phyloP scores from a whole-genome alignment of 2,888 invertebrate species.

The Halictus ligatus region DNA sequence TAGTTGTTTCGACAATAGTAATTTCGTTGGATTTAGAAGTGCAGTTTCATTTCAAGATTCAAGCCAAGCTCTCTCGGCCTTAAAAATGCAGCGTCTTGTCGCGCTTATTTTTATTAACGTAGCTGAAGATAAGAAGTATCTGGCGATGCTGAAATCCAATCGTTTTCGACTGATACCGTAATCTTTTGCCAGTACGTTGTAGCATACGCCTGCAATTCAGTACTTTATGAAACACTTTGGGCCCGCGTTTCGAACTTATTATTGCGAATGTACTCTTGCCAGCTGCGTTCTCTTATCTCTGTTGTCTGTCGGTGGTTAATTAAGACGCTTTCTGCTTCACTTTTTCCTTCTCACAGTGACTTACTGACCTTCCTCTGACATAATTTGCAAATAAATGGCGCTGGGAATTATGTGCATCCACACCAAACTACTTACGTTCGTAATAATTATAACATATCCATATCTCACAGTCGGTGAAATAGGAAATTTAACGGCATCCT shows the following conservation, averaged over 20 bases:
- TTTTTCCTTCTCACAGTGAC: conserved; percentile 17
- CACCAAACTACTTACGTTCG: not conserved
- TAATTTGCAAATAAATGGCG: not conserved
- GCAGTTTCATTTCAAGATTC: not conserved
- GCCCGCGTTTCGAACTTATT: conserved; percentile 16
- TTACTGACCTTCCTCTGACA: conserved; percentile 32
- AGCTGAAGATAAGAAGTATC: conserved; percentile 35
- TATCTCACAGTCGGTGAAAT: too few species aligned
- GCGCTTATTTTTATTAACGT: conserved; percentile 42
- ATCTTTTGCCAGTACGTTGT: conserved; percentile 42
- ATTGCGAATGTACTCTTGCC: conserved; percentile 29
- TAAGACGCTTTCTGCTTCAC: conserved; percentile 44
- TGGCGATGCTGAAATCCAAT: conserved; percentile 50
- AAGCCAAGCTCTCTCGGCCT: not conserved
- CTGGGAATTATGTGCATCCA: not conserved
- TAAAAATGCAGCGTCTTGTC: conserved; percentile 1
- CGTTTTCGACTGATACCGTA: conserved; percentile 36
- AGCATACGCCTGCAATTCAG: conserved; percentile 21
- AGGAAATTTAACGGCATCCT: too few species aligned
- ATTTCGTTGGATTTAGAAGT: not conserved
- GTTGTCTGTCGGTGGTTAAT: conserved; percentile 47
- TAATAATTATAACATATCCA: too few species aligned
- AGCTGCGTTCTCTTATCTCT: conserved; percentile 41
- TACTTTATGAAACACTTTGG: conserved; percentile 27
- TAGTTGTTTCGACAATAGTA: not conserved